Evolutionary conservation across 2,113 vertebrate genomes (phyloP).

Genomic region (Solea solea): DNA sequence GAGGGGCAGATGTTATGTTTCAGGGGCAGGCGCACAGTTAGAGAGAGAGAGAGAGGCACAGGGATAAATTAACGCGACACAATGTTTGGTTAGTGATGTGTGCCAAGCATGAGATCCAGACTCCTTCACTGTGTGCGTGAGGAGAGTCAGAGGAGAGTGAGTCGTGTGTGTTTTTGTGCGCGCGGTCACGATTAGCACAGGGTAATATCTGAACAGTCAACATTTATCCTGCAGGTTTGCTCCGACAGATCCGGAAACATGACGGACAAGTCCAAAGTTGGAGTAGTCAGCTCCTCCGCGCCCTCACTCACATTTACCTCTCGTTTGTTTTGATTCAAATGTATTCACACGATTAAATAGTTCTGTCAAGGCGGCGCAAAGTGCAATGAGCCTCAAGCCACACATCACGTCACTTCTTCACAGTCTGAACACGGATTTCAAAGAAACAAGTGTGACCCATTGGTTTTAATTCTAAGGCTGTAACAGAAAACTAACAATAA

Average conservation of each 20-base stretch:
- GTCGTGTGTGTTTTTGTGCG: constrained; percentile 5
- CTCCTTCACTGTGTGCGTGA: constrained; percentile 28
- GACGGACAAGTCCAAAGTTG: constrained; percentile 44
- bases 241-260: constrained; percentile 52
- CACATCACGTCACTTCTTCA: constrained; percentile 5
- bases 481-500: too few species aligned
- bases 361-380: constrained; percentile 30
- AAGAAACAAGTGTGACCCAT: not conserved
- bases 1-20: constrained; percentile 35
- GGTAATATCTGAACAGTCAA: constrained; percentile 67
- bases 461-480: not conserved
- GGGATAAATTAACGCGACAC: constrained; percentile 64
- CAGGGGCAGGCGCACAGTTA: constrained; percentile 24
- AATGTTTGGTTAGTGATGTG: constrained; percentile 64
- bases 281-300: constrained; percentile 22
- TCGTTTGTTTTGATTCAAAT: constrained; percentile 24
- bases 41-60: constrained; percentile 34
- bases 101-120: constrained; percentile 54
- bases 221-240: constrained; percentile 57
- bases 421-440: not conserved
- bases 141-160: not conserved
- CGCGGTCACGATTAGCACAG: constrained; percentile 41
- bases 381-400: constrained; percentile 9
- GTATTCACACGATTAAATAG: constrained; percentile 29
- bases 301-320: constrained; percentile 22